These are phyloP conservation scores for Hirtodrosophila cameraria DNA, from an alignment of 2,888 invertebrate genomes.

Conservation along the genomic window DNA sequence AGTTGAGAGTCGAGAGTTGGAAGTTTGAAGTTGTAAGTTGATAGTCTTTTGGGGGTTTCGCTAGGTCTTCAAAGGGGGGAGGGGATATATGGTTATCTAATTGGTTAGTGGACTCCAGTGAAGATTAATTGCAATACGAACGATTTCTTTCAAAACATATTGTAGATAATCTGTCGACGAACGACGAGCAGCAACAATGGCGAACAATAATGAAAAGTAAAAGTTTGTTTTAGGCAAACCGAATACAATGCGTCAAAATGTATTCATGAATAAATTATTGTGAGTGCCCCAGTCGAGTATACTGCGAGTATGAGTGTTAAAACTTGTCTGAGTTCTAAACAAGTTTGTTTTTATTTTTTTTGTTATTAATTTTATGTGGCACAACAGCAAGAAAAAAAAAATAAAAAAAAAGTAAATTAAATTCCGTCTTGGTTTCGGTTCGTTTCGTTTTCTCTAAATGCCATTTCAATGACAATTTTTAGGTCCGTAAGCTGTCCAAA, in stretches of 20 bases:
- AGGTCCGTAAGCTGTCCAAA: not conserved
- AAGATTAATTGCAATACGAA: slow-evolving; percentile 71
- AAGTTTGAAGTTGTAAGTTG: not conserved
- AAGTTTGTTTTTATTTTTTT: slow-evolving; percentile 42
- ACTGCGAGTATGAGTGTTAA: too few relatives aligned
- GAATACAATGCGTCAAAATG: slow-evolving; percentile 60
- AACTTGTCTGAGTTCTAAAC: slow-evolving; percentile 60
- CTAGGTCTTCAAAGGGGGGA: slow-evolving; percentile 12
- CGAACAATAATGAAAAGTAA: slow-evolving; percentile 67
- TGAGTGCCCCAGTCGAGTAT: slow-evolving; percentile 8
- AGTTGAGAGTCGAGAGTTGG: not conserved
- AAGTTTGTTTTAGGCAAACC: slow-evolving; percentile 64
- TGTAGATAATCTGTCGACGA: slow-evolving; percentile 10
- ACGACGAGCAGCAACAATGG: slow-evolving; percentile 41
- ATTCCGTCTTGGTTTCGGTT: not conserved
- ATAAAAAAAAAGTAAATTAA: not conserved
- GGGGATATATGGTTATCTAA: slow-evolving; percentile 53
- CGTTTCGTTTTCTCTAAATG: slow-evolving; percentile 20
- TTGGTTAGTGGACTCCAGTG: slow-evolving; percentile 43
- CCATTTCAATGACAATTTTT: slow-evolving; percentile 1
- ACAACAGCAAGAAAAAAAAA: slow-evolving; percentile 5
- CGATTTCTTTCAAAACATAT: slow-evolving; percentile 51
- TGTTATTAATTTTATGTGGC: slow-evolving; percentile 49
- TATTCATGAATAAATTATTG: slow-evolving; percentile 66
- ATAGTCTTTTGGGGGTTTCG: slow-evolving; percentile 4